Evolutionary conservation across 2,113 vertebrate species (phyloP), one percentile per base, ranked within the genome.

Genomic region (Oncorhynchus keta): DNA sequence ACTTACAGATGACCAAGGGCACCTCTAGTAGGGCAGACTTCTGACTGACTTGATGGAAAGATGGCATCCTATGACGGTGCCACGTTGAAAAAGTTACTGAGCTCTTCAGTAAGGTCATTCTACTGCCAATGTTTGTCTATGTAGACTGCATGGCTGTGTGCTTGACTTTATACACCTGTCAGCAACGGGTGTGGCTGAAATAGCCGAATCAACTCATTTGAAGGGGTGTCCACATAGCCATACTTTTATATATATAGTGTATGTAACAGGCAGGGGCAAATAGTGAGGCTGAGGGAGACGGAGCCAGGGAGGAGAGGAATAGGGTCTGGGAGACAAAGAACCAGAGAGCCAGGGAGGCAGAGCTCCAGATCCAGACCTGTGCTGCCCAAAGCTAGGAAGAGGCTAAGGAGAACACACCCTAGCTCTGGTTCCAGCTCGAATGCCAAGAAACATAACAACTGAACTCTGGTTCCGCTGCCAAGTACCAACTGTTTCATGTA

Each of bases 1-100:
- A 64, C 79, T 80, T 75, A 76, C 68, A 61, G 75, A 68, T 68
- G 45, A 51, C 65, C 35, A 35, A 35, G 35, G 1, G 5, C 1
- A 35, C 1, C 6, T 35, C 35, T 35, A 35, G 35, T 7, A 35
- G 6, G 35, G 35, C 35, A 35, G 6, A 35, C 35, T 7, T 35
- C 7, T 35, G 35, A 35, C 35, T 35, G 35, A 35, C 35, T 35
- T 35, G 35, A 8, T 35, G 35, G 6, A 35, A 35, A 35, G 35
- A 35, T 35, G 35, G 35, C 6, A 7, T 35, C 35, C 35, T 35
- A 35, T 7, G 35, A 35, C 35, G 6, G 35, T 35, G 35, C 6
- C 6, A 35, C 35, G 6, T 35, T 7, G 35, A 35, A 35, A 35
- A 35, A 35, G 35, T 35, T 5, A 45, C 39, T 45, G 39, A 45